A percentile compares a stretch with the other conserved stretches of the same genome.
phyloP scores from a whole-genome alignment of 2,888 invertebrate genomes.

The Holacanthella duospinosa region DNA sequence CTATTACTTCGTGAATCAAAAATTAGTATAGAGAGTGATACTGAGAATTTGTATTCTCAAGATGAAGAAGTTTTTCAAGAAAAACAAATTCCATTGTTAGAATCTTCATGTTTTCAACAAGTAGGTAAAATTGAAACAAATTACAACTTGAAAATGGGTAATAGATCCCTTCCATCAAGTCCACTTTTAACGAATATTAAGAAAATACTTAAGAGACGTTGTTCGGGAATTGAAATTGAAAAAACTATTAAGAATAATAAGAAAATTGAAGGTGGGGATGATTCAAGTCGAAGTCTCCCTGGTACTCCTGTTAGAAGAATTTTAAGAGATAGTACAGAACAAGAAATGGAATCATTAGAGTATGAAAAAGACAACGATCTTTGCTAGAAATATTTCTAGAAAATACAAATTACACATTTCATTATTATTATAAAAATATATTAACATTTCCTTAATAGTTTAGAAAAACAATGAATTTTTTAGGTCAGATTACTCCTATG shows the following conservation, averaged over 20 bases:
- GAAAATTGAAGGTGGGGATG: not conserved
- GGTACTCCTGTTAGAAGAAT: not conserved
- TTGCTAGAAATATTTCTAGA: not conserved
- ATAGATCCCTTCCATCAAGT: slow-evolving; percentile 30
- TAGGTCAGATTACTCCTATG: too few species aligned
- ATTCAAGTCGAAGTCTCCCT: not conserved
- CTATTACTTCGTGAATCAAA: slow-evolving; percentile 5
- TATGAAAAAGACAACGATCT: not conserved
- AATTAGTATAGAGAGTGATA: not conserved
- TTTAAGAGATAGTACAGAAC: not conserved
- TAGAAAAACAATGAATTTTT: too few species aligned
- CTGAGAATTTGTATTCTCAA: not conserved
- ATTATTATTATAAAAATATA: too few species aligned
- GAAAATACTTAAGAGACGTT: not conserved
- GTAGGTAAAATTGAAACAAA: not conserved
- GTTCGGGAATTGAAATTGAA: not conserved
- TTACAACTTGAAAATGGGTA: slow-evolving; percentile 1
- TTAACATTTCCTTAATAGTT: too few species aligned
- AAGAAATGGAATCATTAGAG: not conserved
- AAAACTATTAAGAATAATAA: not conserved
- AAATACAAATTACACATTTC: not conserved
- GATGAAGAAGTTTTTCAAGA: not conserved
- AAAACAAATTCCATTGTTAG: slow-evolving; percentile 12
- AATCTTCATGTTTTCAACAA: slow-evolving; percentile 13
- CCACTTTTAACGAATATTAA: slow-evolving; percentile 24